Conservation (phyloP, 2,888 invertebrate species). For the Selenia dentaria region DNA sequence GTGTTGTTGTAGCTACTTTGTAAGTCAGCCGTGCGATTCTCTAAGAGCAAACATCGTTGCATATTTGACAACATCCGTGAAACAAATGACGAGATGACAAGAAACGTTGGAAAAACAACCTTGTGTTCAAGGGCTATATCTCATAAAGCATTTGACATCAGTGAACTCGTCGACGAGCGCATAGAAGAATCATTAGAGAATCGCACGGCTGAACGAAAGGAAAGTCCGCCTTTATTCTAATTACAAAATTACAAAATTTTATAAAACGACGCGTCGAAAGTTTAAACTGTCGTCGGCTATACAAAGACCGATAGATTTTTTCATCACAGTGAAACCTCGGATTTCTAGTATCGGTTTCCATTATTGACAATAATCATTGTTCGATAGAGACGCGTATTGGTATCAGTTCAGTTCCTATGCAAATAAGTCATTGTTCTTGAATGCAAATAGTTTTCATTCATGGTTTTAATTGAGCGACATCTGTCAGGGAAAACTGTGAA, state of each 20-base stretch:
- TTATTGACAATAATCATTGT: conserved; percentile 75
- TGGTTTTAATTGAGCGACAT: conserved; percentile 76
- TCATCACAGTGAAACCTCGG: conserved; percentile 63
- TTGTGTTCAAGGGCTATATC: no score
- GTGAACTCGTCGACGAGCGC: no score
- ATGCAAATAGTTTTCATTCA: conserved; percentile 81
- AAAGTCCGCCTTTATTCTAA: no score
- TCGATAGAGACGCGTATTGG: conserved; percentile 53
- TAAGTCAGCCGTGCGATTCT: not conserved
- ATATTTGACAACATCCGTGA: no score
- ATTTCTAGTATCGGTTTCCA: conserved; percentile 79
- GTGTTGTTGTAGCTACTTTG: not conserved
- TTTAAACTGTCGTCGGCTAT: conserved; percentile 51
- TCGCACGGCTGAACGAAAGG: no score
- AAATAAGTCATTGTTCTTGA: conserved; percentile 70
- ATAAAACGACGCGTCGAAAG: conserved; percentile 64
- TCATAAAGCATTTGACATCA: no score
- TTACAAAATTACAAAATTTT: conserved; percentile 31
- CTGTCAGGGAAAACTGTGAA: conserved; percentile 78
- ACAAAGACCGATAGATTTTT: conserved; percentile 48
- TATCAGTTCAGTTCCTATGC: conserved; percentile 63
- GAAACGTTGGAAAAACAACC: no score
- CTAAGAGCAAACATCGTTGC: no score
- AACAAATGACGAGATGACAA: no score
- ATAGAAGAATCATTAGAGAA: no score